These are phyloP conservation scores for Nemotelus nigrinus DNA, from an alignment of 2,888 invertebrate genomes.

Conservation along the genomic window DNA sequence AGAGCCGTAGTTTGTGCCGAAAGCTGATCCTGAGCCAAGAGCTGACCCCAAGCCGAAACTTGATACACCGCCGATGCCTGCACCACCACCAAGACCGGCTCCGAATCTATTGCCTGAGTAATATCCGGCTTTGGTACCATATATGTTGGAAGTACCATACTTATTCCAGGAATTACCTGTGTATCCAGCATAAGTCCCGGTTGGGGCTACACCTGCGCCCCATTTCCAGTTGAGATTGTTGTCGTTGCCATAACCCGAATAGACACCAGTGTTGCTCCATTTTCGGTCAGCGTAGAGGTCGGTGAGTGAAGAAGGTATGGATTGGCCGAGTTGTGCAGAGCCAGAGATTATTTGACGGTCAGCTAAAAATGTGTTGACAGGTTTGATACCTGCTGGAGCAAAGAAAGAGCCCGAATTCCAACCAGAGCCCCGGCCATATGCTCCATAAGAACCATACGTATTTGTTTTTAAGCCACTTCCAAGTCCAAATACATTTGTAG, in stretches of 20 bases:
- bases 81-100: neutral
- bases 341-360: neutral
- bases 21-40: neutral
- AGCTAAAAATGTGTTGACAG: neutral
- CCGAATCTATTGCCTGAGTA: neutral
- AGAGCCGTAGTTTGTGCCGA: neutral
- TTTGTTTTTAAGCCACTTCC: neutral
- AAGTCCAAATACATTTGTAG: slow-evolving; percentile 8
- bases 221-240: slow-evolving; percentile 18
- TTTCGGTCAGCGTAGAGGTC: slow-evolving; percentile 14
- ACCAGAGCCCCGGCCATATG: neutral
- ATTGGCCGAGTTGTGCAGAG: neutral
- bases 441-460: neutral
- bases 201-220: neutral
- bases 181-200: neutral
- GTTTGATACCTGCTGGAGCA: slow-evolving; percentile 25
- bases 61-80: neutral
- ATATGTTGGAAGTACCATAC: neutral
- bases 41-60: neutral
- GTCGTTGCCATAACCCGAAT: slow-evolving; percentile 19
- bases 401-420: slow-evolving; percentile 28
- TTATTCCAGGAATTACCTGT: neutral
- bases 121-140: neutral
- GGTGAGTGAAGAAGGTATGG: neutral
- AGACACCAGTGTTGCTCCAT: slow-evolving; percentile 19